Conservation (phyloP, 1,140 invertebrate species). For the Octopus sinensis region DNA sequence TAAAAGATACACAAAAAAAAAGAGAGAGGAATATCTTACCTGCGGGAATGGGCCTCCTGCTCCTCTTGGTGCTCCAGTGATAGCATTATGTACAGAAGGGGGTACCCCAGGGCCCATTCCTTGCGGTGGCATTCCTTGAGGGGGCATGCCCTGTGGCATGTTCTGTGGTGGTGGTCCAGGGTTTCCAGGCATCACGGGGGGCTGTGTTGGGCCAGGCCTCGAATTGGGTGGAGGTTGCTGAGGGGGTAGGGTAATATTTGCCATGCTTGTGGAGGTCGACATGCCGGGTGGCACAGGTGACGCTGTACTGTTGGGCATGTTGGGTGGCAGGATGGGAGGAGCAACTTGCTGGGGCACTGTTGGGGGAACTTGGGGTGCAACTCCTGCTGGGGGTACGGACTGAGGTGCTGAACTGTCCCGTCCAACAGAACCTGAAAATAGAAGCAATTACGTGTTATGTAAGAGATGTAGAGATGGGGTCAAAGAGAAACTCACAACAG, state of each 20-base stretch:
- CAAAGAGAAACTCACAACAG: no score
- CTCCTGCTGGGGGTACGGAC: constrained; percentile 51
- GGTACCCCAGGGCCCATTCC: constrained; percentile 10
- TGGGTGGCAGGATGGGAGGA: constrained; percentile 30
- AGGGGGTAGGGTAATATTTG: constrained; percentile 18
- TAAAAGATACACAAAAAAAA: no score
- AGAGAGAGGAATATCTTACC: background rate
- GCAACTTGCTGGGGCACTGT: constrained; percentile 21
- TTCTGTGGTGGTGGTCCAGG: constrained; percentile 22
- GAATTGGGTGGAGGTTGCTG: constrained; percentile 26
- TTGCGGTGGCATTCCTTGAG: constrained; percentile 10
- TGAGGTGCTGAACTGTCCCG: constrained; percentile 18
- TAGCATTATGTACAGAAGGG: background rate
- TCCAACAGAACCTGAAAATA: background rate
- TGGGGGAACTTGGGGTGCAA: background rate
- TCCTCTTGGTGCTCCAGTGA: background rate
- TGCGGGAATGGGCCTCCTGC: background rate
- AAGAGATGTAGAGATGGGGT: no score
- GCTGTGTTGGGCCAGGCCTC: constrained; percentile 14
- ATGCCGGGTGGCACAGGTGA: constrained; percentile 21
- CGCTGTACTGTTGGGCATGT: constrained; percentile 26
- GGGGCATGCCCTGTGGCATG: constrained; percentile 2
- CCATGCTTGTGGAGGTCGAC: constrained; percentile 8
- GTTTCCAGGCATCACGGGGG: constrained; percentile 19
- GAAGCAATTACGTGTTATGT: no score